Evolutionary conservation across 23 tunicate species (phyloP), one percentile per base, ranked within the genome.

Genomic region (Styela clava): DNA sequence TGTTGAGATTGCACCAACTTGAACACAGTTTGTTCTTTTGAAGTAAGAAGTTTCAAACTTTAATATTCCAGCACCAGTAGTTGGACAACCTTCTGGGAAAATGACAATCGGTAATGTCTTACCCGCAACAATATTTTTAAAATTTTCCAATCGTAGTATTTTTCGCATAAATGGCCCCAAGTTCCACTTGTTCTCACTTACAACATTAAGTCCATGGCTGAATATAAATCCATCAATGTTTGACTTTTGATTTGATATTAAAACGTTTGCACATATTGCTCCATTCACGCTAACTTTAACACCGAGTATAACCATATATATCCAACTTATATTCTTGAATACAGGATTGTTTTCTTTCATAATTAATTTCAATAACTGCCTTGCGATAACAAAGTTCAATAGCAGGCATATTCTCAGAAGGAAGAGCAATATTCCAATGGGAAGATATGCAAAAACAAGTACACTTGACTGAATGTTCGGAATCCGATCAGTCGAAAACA

Each of bases 221-320:
- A 76, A 20, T 37, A 76, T 76, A 24, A 76, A 44, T 76, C 81
- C 31, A 56, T 76, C 81, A 52, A 76, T 16, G n/a, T 44, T 44
- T 1, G 81, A 76, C 28, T 56, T 23, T 52, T 44, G 52, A 44
- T 76, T 76, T 0, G 62, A 76, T 9, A 52, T 24, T 1, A 76
- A 22, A 9, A 76, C 67, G n/a, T 44, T 29, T n/a, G 65, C 64
- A 21, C 31, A 56, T 27, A 76, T 35, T 21, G 27, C 31, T 24
- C 81, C 81, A 26, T 52, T 1, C 16, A 52, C 0, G 23, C 12
- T 1, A 7, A 52, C 65, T 33, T 23, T 25, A 76, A 76, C 52
- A 21, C 81, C 81, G 22, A 76, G 64, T 33, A 76, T 52, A 23
- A 52, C 16, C 81, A 76, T 35, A 52, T 33, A 76, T 20, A 76